phyloP scores from a whole-genome alignment of 2,888 invertebrate species.

The Rhamnusium bicolor region DNA sequence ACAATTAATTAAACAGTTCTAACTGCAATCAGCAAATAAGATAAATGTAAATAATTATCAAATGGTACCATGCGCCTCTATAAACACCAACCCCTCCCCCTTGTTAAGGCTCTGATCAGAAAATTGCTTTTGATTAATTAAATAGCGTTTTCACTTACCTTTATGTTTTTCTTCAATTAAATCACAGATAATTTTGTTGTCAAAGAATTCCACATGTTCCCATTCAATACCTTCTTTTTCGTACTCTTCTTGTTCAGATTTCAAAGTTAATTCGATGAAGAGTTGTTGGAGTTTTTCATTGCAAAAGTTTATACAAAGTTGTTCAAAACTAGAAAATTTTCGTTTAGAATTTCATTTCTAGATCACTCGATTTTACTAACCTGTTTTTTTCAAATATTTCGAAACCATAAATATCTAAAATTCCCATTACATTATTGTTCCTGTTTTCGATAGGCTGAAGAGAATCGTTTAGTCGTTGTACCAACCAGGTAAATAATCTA shows the following conservation, averaged over 20 bases:
- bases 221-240: constrained; percentile 92
- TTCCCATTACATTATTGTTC: constrained; percentile 85
- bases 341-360: neutral
- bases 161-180: constrained; percentile 91
- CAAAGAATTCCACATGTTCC: constrained; percentile 91
- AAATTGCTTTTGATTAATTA: neutral
- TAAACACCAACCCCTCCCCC: too few relatives aligned
- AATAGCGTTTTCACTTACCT: constrained; percentile 73
- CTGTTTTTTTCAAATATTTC: constrained; percentile 93
- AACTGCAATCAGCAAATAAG: too few relatives aligned
- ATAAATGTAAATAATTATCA: too few relatives aligned
- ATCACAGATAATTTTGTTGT: constrained; percentile 95
- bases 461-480: constrained; percentile 84
- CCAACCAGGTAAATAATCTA: constrained; percentile 92
- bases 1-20: too few relatives aligned
- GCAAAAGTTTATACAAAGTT: constrained; percentile 96
- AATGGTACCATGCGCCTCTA: too few relatives aligned
- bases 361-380: constrained; percentile 67
- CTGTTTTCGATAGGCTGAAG: constrained; percentile 75
- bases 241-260: constrained; percentile 95
- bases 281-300: constrained; percentile 96
- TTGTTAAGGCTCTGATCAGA: too few relatives aligned
- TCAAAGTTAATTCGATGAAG: constrained; percentile 92
- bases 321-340: constrained; percentile 79
- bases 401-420: constrained; percentile 95